Evolutionary conservation across 2,113 vertebrate species (phyloP).

Genomic region (Drymodes brunneopygia): DNA sequence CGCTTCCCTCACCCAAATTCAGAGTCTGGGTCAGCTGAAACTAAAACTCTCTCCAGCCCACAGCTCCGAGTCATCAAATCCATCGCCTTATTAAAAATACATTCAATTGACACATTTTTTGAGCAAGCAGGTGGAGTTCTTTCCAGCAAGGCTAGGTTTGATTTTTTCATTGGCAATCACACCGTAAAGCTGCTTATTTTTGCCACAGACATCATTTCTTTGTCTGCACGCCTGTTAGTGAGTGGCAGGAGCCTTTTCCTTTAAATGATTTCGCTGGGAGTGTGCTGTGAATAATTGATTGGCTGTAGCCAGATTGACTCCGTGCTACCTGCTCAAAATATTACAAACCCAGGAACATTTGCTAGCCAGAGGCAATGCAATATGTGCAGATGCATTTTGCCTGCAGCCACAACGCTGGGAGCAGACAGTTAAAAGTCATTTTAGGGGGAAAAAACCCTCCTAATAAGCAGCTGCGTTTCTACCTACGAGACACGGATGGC

Average conservation of each 20-base stretch:
- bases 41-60: background rate
- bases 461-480: conserved; percentile 26
- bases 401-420: conserved; percentile 15
- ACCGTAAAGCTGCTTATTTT: background rate
- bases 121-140: background rate
- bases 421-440: conserved; percentile 26
- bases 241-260: background rate
- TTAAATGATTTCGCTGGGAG: background rate
- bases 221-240: background rate
- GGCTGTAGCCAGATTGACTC: conserved; percentile 34
- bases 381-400: background rate
- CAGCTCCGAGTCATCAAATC: background rate
- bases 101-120: background rate
- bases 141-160: background rate
- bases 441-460: background rate
- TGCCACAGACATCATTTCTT: background rate
- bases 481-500: background rate
- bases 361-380: conserved; percentile 57
- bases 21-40: background rate
- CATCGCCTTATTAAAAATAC: background rate
- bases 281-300: conserved; percentile 44
- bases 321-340: conserved; percentile 46
- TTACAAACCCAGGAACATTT: conserved; percentile 45
- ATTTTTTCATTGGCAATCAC: background rate
- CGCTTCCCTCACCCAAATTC: background rate